These are phyloP conservation scores for Channa maculata DNA, from an alignment of 2,113 vertebrate genomes.

Conservation along the genomic window DNA sequence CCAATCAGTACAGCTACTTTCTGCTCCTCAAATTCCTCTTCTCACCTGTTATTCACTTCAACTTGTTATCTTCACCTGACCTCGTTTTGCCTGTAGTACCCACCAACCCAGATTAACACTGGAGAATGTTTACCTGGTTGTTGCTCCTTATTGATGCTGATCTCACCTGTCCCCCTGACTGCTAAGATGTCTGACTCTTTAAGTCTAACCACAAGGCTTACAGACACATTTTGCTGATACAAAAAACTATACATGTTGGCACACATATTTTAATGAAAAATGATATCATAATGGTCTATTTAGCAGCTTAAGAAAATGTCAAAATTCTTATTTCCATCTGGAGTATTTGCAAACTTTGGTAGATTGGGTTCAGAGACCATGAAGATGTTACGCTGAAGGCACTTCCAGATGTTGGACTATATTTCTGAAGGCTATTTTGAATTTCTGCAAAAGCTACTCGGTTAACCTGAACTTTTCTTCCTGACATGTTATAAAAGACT, in stretches of 20 bases:
- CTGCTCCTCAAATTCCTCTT: no score
- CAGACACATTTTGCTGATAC: neutral
- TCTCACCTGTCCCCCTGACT: no score
- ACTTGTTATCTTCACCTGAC: no score
- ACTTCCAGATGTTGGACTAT: conserved; percentile 17
- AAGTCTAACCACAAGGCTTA: no score
- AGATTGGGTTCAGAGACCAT: conserved; percentile 13
- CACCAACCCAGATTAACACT: no score
- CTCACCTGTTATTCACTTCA: no score
- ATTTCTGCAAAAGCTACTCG: conserved; percentile 27
- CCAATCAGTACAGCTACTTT: no score
- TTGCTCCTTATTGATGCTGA: no score
- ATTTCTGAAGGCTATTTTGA: conserved; percentile 14
- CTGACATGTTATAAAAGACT: conserved; percentile 29
- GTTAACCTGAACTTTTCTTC: conserved; percentile 36
- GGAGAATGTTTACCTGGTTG: no score
- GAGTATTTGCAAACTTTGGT: conserved; percentile 6
- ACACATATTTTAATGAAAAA: neutral
- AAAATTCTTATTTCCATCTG: conserved; percentile 9
- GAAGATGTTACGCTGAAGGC: conserved; percentile 2
- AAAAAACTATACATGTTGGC: neutral
- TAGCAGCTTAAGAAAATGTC: conserved; percentile 31
- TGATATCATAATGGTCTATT: neutral
- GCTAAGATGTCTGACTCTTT: no score
- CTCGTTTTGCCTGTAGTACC: no score